A percentile compares a stretch with the other conserved stretches of the same genome.
Evolutionary conservation across 2,888 invertebrate genomes (phyloP).

Genomic region (Drosophila peninsularis): DNA sequence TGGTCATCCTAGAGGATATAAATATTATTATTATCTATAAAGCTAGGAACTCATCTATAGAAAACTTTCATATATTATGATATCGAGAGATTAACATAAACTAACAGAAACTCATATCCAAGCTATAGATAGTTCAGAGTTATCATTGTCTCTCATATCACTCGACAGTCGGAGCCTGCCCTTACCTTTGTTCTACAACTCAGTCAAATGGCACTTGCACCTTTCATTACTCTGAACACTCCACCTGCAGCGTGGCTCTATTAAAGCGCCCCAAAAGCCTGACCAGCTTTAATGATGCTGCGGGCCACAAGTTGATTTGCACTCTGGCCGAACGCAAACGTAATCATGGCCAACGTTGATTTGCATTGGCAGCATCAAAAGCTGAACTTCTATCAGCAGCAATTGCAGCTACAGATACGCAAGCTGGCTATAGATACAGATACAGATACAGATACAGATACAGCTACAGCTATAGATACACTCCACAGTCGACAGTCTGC

Average conservation of each 20-base stretch:
- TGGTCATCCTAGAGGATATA: too few species aligned
- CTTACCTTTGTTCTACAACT: too few species aligned
- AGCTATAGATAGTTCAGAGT: background rate
- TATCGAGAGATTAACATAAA: too few species aligned
- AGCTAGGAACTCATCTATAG: too few species aligned
- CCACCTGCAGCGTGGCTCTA: background rate
- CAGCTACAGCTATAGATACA: background rate
- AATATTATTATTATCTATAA: too few species aligned
- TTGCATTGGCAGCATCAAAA: constrained; percentile 31
- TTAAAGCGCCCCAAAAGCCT: background rate
- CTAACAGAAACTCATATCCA: too few species aligned
- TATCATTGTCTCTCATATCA: background rate
- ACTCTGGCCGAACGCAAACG: constrained; percentile 1
- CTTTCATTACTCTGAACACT: background rate
- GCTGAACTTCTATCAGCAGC: constrained; percentile 48
- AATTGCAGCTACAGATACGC: constrained; percentile 28
- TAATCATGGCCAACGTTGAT: constrained; percentile 11
- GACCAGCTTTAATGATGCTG: constrained; percentile 13
- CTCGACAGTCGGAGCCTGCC: too few species aligned
- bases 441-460: constrained; percentile 8
- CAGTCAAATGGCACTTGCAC: background rate
- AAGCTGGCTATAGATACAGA: constrained; percentile 2
- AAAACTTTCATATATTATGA: too few species aligned
- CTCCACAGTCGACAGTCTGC: background rate
- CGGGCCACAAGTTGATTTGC: constrained; percentile 17